Base-by-base conservation (phyloP, 1,140 invertebrate species). In the Mizuhopecten yessoensis region DNA sequence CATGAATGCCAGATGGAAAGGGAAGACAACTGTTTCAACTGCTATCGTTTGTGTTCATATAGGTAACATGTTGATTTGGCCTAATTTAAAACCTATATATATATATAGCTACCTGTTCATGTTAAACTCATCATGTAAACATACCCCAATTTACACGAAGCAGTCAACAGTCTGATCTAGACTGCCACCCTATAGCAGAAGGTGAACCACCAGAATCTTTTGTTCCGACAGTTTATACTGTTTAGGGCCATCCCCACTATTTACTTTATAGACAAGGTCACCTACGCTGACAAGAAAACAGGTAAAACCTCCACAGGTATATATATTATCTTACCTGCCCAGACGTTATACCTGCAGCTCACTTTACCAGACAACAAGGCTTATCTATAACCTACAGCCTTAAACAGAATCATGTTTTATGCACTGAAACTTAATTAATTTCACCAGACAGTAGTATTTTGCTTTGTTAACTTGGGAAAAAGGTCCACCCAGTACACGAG, bases 271-370 rank as follows among this genome's bases (percentile, higher is more conserved):
- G 57, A 75, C 57, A 75, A 75, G 57, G 57, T 75, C 57, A 75
- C 5, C 23, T 75, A n/a, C 17, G n/a, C n/a, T n/a, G n/a, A n/a
- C n/a, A n/a, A n/a, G n/a, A n/a, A n/a, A n/a, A 29, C 57, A 75
- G 57, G 57, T 75, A 75, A 75, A 75, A n/a, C 1, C 57, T 75
- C 57, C 29, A 75, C 57, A 75, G 57, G 57, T 75, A 75, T 75
- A n/a, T n/a, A 75, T 75, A 75, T 29, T 75, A 23, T 57, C 36
- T n/a, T 45, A 45, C 17, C 42, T 13, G 42, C n/a, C 17, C 1
- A 75, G 57, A 75, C 57, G 29, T 75, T 15, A n/a, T n/a, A 75
- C 23, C 57, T 75, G 57, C 57, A 75, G 57, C 57, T n/a, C 57
- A 75, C 57, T 13, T 45, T 45, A 17, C 17, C 57, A 75, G 57